Evolutionary conservation across 2,797 vertebrate genomes (phyloP).

Genomic region (Platalea minor): DNA sequence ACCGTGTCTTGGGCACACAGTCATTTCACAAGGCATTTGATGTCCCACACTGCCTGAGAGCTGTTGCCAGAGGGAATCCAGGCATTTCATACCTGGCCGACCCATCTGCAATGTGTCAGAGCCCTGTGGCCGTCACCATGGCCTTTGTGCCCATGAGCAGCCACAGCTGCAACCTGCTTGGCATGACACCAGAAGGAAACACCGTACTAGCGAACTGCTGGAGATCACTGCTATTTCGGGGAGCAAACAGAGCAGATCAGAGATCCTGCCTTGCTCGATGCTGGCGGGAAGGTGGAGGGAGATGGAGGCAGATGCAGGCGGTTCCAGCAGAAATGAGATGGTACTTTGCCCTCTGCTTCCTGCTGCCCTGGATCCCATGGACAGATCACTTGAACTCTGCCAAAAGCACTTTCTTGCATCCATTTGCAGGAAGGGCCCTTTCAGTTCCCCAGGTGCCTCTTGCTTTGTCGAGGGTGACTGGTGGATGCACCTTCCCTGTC

Average conservation of each 20-base stretch:
- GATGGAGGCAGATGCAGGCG: background rate
- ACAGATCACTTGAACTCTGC: background rate
- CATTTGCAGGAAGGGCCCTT: background rate
- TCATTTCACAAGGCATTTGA: background rate
- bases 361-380: background rate
- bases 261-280: background rate
- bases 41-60: background rate
- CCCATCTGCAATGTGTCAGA: background rate
- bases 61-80: background rate
- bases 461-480: background rate
- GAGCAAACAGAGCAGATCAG: background rate
- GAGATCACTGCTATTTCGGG: background rate
- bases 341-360: background rate
- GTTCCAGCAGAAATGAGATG: background rate
- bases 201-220: background rate
- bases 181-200: background rate
- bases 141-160: background rate
- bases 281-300: background rate
- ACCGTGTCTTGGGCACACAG: fast-evolving
- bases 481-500: background rate
- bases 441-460: background rate
- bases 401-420: background rate
- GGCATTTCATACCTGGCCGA: background rate
- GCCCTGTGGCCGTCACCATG: background rate
- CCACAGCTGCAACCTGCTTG: background rate